Base-by-base conservation (phyloP, 1,140 invertebrate genomes). In the Drosophila oshimai region DNA sequence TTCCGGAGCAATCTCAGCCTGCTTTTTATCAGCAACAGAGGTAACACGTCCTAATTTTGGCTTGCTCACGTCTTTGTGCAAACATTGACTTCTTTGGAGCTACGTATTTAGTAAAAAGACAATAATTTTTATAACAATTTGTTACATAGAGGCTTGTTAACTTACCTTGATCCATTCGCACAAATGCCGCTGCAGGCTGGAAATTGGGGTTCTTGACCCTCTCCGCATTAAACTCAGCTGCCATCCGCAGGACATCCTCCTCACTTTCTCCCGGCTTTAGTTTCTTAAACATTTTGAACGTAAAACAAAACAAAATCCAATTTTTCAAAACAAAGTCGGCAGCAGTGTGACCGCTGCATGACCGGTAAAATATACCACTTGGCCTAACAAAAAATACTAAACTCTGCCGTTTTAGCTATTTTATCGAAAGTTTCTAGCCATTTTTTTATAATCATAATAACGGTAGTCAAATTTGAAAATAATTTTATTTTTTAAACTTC, bases 181-280 rank as follows among this genome's bases (percentile, higher is more conserved):
- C 90, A 34, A 94, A 90, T 77, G 93, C 93, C 1, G 93, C 94
- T 1, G 94, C 92, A 2, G 94, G 93, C 45, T 92, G 89, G 12
- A 92, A 81, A 41, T 92, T 90, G 17, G 83, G 76, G 71, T 92
- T 91, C 31, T 91, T 92, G 9, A 74, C 73, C 57, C 93, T 92
- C 71, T 93, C 91, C 17, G 91, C 81, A 2, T 94, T 73, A 75
- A 94, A 96, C 46, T 95, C 93, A 62, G 94, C 93, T 78, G 95
- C 95, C 93, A 95, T 93, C 33, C 92, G 93, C 12, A 95, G 91
- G 34, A 96, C 91, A 74, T 95, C 94, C 15, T 95, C 93, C 69
- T 95, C 95, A 22, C 89, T 92, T 75, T 95, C 95, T 3, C 91
- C 92, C 1, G 92, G 92, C 69, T 93, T 94, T 0, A 95, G 94